A percentile compares a stretch with the other conserved stretches of the same genome.
Conservation (phyloP, 1,140 invertebrate genomes). For the Mercenaria mercenaria region DNA sequence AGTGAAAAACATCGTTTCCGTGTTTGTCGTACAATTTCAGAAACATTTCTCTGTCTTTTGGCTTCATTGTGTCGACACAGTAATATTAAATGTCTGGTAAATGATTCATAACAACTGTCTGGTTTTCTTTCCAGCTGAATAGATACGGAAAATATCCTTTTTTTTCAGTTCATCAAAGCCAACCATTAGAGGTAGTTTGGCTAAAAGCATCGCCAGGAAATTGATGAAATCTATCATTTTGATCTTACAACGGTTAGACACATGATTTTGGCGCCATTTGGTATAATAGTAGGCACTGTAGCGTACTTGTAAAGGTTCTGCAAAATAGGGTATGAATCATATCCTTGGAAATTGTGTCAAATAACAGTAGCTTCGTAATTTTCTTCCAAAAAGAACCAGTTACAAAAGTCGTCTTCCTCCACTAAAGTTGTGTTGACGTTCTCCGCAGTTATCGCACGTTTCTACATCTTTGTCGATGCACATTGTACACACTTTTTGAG, state of each 20-base stretch:
- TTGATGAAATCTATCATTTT: constrained; percentile 53
- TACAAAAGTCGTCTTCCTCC: constrained; percentile 32
- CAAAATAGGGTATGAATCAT: constrained; percentile 53
- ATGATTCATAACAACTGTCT: neutral
- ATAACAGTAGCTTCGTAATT: constrained; percentile 22
- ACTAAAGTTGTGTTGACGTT: neutral
- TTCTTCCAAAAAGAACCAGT: constrained; percentile 39
- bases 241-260: constrained; percentile 22
- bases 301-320: constrained; percentile 38
- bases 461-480: neutral
- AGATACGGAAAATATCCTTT: constrained; percentile 63
- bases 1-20: neutral
- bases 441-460: neutral
- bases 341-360: constrained; percentile 40
- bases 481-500: constrained; percentile 1
- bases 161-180: constrained; percentile 31
- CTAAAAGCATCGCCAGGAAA: constrained; percentile 52
- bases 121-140: constrained; percentile 42
- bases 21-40: constrained; percentile 2
- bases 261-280: constrained; percentile 32
- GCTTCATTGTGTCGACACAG: constrained; percentile 2
- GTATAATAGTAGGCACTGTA: constrained; percentile 41
- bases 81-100: constrained; percentile 31
- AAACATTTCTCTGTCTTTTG: constrained; percentile 9
- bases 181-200: constrained; percentile 35